phyloP scores from a whole-genome alignment of 1,140 invertebrate genomes.

The Harlomillsia oculata region DNA sequence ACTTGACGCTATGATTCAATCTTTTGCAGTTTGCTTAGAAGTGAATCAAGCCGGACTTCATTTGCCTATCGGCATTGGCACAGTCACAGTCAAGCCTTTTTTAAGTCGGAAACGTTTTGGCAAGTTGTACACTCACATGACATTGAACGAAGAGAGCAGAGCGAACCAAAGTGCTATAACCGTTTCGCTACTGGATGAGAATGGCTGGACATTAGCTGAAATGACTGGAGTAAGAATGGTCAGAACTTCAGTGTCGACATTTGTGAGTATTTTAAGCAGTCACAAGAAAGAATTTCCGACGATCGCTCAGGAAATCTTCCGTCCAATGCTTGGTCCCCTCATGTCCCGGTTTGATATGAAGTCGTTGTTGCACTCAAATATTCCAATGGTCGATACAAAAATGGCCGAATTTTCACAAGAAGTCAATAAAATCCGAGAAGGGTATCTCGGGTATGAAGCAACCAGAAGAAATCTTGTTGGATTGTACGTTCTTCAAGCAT shows the following conservation, averaged over 20 bases:
- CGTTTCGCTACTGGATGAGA: not conserved
- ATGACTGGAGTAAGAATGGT: conserved; percentile 12
- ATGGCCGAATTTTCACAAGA: not conserved
- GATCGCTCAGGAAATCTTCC: conserved; percentile 3
- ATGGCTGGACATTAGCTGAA: not conserved
- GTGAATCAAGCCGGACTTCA: conserved; percentile 3
- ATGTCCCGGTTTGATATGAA: too few species aligned
- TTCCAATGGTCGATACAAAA: not conserved
- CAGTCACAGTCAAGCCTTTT: conserved; percentile 25
- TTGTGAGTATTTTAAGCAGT: not conserved
- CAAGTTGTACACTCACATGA: not conserved
- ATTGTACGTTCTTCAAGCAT: not conserved
- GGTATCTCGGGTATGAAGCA: not conserved
- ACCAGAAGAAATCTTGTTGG: not conserved
- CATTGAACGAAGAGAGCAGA: not conserved
- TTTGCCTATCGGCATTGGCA: conserved; percentile 19
- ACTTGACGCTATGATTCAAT: conserved; percentile 24
- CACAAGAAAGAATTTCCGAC: not conserved
- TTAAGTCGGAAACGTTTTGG: not conserved
- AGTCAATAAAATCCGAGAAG: not conserved
- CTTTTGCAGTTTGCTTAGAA: not conserved
- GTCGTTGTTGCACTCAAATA: not conserved
- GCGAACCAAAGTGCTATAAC: too few species aligned
- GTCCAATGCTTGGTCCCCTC: too few species aligned
- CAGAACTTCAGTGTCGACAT: not conserved